Percentiles rank a stretch among this genome's conserved stretches.
Conservation (phyloP, 2,797 vertebrate species). For the Manis pentadactyla region DNA sequence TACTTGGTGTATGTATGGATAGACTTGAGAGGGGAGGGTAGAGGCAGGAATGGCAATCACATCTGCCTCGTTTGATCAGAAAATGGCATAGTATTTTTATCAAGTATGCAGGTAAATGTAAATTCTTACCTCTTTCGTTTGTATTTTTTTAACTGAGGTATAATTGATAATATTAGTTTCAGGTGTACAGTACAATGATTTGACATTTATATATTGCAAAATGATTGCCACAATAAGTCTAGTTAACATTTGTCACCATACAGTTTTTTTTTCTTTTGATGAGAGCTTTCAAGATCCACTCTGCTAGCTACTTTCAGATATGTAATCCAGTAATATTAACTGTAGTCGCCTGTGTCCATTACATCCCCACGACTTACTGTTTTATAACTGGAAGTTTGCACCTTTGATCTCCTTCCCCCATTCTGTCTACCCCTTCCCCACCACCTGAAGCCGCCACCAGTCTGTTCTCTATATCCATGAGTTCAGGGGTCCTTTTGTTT, state of each 20-base stretch:
- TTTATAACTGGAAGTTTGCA: background rate
- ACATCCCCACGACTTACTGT: background rate
- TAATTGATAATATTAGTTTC: background rate
- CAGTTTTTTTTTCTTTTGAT: background rate
- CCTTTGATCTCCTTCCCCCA: background rate
- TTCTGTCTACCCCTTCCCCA: background rate
- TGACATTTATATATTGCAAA: background rate
- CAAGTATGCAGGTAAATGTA: background rate
- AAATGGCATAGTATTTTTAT: constrained; percentile 19
- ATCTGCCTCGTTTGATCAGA: constrained; percentile 8
- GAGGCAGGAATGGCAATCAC: background rate
- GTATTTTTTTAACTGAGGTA: background rate
- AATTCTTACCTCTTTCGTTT: background rate
- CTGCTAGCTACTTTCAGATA: background rate
- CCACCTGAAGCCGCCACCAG: background rate
- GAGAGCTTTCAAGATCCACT: background rate
- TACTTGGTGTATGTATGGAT: background rate
- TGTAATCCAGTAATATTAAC: background rate
- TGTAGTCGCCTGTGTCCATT: background rate
- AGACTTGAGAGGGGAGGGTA: background rate
- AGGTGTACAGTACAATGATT: background rate
- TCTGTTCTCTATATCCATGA: background rate
- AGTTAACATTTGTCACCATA: background rate
- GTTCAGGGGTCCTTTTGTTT: background rate
- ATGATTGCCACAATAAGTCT: background rate